A percentile compares a stretch with the other conserved stretches of the same genome.
phyloP scores from a whole-genome alignment of 1,140 invertebrate genomes.

The Rhynchophorus ferrugineus region DNA sequence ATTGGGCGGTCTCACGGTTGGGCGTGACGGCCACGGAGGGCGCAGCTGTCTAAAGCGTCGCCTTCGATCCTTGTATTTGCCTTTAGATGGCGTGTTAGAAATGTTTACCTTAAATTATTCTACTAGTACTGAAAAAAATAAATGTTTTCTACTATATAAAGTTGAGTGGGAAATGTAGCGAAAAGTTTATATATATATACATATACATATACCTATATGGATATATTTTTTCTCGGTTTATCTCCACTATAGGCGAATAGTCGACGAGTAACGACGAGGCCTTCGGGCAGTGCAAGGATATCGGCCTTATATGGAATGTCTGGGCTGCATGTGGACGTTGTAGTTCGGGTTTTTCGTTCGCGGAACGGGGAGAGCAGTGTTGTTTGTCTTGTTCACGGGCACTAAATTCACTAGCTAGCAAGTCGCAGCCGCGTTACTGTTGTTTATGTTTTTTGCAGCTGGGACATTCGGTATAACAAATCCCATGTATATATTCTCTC shows the following conservation, averaged over 20 bases:
- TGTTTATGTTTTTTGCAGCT: background rate
- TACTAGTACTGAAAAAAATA: background rate
- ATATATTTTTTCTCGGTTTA: background rate
- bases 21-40: background rate
- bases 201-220: no score
- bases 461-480: slow-evolving; percentile 8
- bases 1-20: background rate
- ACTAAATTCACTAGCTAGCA: background rate
- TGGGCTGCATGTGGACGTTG: background rate
- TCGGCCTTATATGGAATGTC: slow-evolving; percentile 1
- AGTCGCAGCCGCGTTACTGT: background rate
- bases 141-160: background rate
- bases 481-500: slow-evolving; percentile 19
- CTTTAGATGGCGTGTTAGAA: background rate
- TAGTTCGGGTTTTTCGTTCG: background rate
- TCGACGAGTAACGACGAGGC: background rate
- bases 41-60: background rate
- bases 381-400: background rate
- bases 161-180: background rate
- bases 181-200: no score
- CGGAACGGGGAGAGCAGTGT: no score
- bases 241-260: background rate
- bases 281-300: background rate
- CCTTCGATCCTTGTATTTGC: background rate
- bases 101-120: background rate